A percentile compares a stretch with the other conserved stretches of the same genome.
These are phyloP conservation scores for Cataglyphis cursor DNA, from an alignment of 2,888 invertebrate genomes.

Conservation along the genomic window DNA sequence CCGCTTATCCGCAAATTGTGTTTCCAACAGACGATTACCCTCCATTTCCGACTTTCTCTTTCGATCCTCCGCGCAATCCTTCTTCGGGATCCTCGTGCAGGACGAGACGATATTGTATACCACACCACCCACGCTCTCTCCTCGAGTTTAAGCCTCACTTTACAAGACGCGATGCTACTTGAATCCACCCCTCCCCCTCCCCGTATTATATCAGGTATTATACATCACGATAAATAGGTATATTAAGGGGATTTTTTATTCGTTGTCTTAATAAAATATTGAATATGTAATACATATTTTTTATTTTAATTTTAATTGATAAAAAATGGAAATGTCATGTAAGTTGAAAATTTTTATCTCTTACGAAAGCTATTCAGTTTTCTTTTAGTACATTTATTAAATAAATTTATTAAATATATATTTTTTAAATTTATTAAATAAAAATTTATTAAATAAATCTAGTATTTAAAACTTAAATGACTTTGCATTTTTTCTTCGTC, in stretches of 20 bases:
- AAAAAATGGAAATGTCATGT: too few species aligned
- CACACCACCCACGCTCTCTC: not conserved
- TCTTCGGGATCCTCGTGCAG: constrained; percentile 62
- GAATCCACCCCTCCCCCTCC: not conserved
- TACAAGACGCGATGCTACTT: not conserved
- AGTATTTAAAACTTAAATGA: too few species aligned
- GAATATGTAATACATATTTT: too few species aligned
- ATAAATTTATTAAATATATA: too few species aligned
- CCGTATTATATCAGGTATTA: not conserved
- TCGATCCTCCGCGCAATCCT: constrained; percentile 52
- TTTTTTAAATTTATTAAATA: too few species aligned
- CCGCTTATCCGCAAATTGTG: constrained; percentile 70
- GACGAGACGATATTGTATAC: constrained; percentile 41
- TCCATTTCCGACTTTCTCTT: constrained; percentile 62
- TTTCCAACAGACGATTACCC: constrained; percentile 78
- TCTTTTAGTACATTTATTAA: too few species aligned
- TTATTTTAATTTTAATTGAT: too few species aligned
- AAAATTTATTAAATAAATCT: too few species aligned
- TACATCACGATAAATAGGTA: constrained; percentile 15
- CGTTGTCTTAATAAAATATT: too few species aligned
- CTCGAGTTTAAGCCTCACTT: not conserved
- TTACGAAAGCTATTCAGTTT: too few species aligned
- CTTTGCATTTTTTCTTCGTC: too few species aligned
- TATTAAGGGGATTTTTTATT: not conserved
- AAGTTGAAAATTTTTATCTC: too few species aligned